phyloP scores from a whole-genome alignment of 2,888 invertebrate genomes.

The Tetragonula carbonaria region DNA sequence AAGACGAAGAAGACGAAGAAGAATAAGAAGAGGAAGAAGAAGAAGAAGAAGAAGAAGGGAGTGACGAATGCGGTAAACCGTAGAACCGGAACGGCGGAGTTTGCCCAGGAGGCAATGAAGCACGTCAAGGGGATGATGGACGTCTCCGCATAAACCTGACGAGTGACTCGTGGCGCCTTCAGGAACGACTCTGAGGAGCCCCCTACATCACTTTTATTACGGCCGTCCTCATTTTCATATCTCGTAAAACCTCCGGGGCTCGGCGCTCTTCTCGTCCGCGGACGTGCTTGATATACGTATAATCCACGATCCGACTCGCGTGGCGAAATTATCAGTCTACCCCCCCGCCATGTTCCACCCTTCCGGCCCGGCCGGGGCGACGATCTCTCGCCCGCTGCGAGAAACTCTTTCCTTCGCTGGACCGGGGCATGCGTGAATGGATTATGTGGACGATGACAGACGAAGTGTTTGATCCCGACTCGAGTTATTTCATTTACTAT shows the following conservation, averaged over 20 bases:
- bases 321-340: conserved; percentile 70
- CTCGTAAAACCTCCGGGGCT: conserved; percentile 82
- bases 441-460: no score
- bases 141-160: conserved; percentile 83
- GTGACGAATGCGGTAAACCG: conserved; percentile 71
- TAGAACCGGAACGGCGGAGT: conserved; percentile 77
- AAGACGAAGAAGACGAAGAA: conserved; percentile 6
- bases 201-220: conserved; percentile 85
- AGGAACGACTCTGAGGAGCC: conserved; percentile 85
- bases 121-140: conserved; percentile 84
- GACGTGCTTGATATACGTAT: conserved; percentile 74
- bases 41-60: conserved; percentile 40
- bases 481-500: no score
- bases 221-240: conserved; percentile 84
- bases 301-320: conserved; percentile 76
- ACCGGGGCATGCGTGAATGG: no score
- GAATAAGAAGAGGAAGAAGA: not conserved
- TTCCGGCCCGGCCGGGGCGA: conserved; percentile 1
- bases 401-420: conserved; percentile 17
- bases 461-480: no score
- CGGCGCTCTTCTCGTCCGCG: conserved; percentile 64
- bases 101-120: conserved; percentile 83
- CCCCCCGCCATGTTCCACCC: conserved; percentile 19
- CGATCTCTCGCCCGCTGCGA: conserved; percentile 28
- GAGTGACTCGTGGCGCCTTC: conserved; percentile 85